Conservation (phyloP, 2,888 invertebrate species). For the Arctia plantaginis region DNA sequence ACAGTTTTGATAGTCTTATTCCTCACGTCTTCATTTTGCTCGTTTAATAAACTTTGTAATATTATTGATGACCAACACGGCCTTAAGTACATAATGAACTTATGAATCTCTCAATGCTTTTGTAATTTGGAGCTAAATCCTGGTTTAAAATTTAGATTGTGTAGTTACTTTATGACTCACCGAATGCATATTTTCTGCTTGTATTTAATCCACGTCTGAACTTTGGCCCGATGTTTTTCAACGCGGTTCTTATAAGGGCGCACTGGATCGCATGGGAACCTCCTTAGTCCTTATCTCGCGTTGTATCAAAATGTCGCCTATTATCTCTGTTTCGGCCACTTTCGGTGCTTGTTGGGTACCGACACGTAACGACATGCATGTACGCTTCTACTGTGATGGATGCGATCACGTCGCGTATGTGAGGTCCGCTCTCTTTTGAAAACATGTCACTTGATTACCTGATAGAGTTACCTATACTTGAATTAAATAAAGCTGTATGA, state of each 20-base stretch:
- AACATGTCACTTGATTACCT: slow-evolving; percentile 54
- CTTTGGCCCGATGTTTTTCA: slow-evolving; percentile 67
- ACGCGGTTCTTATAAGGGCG: slow-evolving; percentile 62
- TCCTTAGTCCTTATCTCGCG: slow-evolving; percentile 76
- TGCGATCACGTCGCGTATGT: slow-evolving; percentile 72
- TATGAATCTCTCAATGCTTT: slow-evolving; percentile 57
- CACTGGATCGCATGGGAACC: slow-evolving; percentile 81
- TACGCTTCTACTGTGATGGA: slow-evolving; percentile 82
- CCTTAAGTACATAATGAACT: slow-evolving; percentile 52
- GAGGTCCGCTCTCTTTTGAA: slow-evolving; percentile 69
- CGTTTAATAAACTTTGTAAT: slow-evolving; percentile 59
- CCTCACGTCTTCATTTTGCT: slow-evolving; percentile 60
- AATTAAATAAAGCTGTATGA: slow-evolving; percentile 27
- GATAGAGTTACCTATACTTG: slow-evolving; percentile 39
- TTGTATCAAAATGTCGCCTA: slow-evolving; percentile 85
- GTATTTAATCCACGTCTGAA: slow-evolving; percentile 76
- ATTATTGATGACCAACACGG: slow-evolving; percentile 56
- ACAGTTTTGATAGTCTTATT: slow-evolving; percentile 57
- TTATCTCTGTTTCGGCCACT: slow-evolving; percentile 82
- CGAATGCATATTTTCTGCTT: slow-evolving; percentile 61
- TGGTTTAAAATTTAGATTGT: slow-evolving; percentile 23
- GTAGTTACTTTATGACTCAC: slow-evolving; percentile 40
- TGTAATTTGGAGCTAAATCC: slow-evolving; percentile 41
- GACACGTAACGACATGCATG: slow-evolving; percentile 75
- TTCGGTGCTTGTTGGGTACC: slow-evolving; percentile 80